phyloP scores from a whole-genome alignment of 2,797 vertebrate species.

The Mus minutoides region DNA sequence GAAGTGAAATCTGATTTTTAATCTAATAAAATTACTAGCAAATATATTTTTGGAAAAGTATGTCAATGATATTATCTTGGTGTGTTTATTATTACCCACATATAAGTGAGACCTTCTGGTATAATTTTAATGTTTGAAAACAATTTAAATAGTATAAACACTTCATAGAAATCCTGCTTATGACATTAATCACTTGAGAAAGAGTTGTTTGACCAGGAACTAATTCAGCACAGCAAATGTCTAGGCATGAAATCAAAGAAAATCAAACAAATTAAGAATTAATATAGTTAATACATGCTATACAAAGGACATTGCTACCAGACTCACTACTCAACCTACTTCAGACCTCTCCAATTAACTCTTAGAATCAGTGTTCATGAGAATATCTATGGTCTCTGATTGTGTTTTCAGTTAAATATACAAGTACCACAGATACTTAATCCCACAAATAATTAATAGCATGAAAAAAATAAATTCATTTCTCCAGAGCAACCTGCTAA shows the following conservation, averaged over 20 bases:
- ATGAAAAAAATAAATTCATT: background rate
- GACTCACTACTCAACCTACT: background rate
- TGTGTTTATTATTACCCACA: background rate
- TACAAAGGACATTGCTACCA: background rate
- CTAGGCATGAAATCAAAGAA: constrained; percentile 49
- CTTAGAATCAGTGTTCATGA: background rate
- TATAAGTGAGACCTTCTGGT: background rate
- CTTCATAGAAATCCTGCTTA: constrained; percentile 43
- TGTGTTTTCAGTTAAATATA: background rate
- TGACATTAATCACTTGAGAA: constrained; percentile 17
- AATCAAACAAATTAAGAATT: constrained; percentile 4
- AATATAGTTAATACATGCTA: background rate
- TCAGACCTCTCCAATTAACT: background rate
- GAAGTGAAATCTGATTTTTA: constrained; percentile 10
- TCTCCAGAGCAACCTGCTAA: background rate
- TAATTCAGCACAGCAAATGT: background rate
- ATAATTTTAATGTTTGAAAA: constrained; percentile 11
- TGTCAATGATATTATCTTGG: background rate
- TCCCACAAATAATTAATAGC: background rate
- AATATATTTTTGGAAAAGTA: background rate
- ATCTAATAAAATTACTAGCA: constrained; percentile 25
- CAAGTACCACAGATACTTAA: background rate
- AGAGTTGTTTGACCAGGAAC: background rate
- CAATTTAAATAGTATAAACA: constrained; percentile 6
- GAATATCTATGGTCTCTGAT: background rate